These are phyloP conservation scores for Poeciliopsis turneri DNA, from an alignment of 2,797 vertebrate genomes.

Conservation along the genomic window DNA sequence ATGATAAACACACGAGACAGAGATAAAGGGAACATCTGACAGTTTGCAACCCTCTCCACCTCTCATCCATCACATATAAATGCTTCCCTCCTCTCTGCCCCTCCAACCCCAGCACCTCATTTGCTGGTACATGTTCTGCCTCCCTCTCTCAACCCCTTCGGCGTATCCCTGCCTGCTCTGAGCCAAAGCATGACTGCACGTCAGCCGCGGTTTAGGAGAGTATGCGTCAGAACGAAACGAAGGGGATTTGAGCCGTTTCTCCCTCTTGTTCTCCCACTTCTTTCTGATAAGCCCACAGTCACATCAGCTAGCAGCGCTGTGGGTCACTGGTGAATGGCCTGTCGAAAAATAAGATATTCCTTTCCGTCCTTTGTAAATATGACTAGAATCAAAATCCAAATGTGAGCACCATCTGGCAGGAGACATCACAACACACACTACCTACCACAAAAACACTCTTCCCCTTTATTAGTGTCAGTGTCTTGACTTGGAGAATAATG, in stretches of 20 bases:
- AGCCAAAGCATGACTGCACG: constrained; percentile 50
- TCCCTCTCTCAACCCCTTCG: constrained; percentile 33
- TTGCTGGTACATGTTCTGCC: constrained; percentile 58
- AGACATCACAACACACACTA: constrained; percentile 42
- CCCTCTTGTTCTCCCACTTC: background rate
- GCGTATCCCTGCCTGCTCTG: constrained; percentile 43
- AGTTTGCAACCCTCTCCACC: constrained; percentile 66
- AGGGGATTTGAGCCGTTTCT: constrained; percentile 42
- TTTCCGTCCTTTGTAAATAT: constrained; percentile 2
- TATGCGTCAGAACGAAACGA: constrained; percentile 48
- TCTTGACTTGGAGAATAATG: constrained; percentile 65
- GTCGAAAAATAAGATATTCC: background rate
- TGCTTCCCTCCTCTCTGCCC: constrained; percentile 41
- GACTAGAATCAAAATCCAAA: constrained; percentile 26
- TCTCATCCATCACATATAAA: constrained; percentile 74
- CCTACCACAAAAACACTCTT: constrained; percentile 41
- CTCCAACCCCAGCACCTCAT: constrained; percentile 35
- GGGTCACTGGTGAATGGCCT: constrained; percentile 23
- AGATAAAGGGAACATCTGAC: constrained; percentile 74
- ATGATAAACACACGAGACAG: constrained; percentile 54
- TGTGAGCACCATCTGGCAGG: constrained; percentile 14
- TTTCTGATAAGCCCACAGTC: constrained; percentile 28
- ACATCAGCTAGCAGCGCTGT: constrained; percentile 23
- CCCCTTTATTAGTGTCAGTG: constrained; percentile 40
- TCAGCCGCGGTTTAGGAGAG: constrained; percentile 55